Base-by-base conservation (phyloP, 2,797 vertebrate species). In the Danio choprae region DNA sequence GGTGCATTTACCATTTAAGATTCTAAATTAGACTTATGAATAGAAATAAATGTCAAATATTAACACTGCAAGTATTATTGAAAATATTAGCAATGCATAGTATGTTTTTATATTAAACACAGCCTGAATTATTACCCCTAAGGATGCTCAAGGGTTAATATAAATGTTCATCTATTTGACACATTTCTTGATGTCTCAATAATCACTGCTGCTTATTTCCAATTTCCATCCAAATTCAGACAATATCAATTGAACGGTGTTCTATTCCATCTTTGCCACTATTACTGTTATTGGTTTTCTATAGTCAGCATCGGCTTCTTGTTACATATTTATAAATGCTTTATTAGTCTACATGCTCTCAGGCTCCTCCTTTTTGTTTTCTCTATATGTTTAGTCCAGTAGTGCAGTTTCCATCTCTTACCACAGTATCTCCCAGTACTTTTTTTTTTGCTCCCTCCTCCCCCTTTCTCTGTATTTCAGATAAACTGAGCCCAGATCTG, bases 401-500 rank as follows among this genome's bases (percentile, higher is more conserved):
- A 38, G 11, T 16, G 38, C 40, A 43, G 74, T 67, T 65, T 68
- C 20, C 40, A 7, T 67, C 43, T 41, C 22, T 40, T 48, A 15
- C 16, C 43, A 15, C 46, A 36, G 15, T 16, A 53, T 77, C 41
- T 67, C 22, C 29, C 53, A 48, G 51, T 58, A 38, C n/a, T n/a
- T 74, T 7, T 62, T 12, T 51, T 53, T 40, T 62, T 70, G 44
- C 48, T 41, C n/a, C 48, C 53, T 16, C 38, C 65, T 15, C 40
- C 43, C 67, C 20, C 9, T 29, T 48, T 40, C 46, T 55, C 36
- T 71, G 29, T 55, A 40, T 79, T 36, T 72, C 20, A 55, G 67
- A 62, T 36, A 5, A 62, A 77, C 41, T 58, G 62, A 56, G 20
- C 48, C 9, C 43, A 68, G 51, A 77, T 67, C 50, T 38, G 22